Evolutionary conservation across 2,888 invertebrate species (phyloP).

Genomic region (Cephus nigrinus): DNA sequence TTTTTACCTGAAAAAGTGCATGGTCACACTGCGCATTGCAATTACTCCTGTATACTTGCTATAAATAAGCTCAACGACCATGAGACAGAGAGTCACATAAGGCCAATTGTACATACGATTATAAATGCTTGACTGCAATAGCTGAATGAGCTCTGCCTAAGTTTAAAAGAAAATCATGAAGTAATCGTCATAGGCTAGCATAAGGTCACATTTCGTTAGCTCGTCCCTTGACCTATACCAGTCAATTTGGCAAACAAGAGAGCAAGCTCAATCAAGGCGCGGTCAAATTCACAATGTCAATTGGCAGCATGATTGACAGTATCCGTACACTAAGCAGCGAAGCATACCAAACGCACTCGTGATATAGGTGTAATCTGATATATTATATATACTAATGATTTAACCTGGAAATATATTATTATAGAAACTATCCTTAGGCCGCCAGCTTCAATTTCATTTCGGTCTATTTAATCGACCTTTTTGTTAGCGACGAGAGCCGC

Average conservation of each 20-base stretch:
- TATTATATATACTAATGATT: not conserved
- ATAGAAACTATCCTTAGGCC: not conserved
- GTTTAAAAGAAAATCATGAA: not conserved
- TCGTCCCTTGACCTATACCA: slow-evolving; percentile 3
- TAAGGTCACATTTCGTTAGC: not conserved
- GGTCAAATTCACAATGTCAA: slow-evolving; percentile 41
- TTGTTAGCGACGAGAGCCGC: not conserved
- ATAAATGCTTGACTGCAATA: not conserved
- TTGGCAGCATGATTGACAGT: slow-evolving; percentile 44
- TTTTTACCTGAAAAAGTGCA: not conserved
- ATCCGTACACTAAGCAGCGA: slow-evolving; percentile 29
- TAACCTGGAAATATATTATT: not conserved
- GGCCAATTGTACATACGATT: not conserved
- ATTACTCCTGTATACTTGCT: not conserved
- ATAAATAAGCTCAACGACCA: not conserved
- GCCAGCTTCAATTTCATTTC: not conserved
- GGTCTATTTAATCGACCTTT: not conserved
- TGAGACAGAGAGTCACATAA: not conserved
- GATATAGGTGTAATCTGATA: slow-evolving; percentile 10
- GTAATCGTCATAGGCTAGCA: not conserved
- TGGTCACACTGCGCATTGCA: not conserved
- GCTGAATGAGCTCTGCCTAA: not conserved
- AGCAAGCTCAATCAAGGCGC: slow-evolving; percentile 14
- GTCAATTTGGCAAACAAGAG: slow-evolving; percentile 2
- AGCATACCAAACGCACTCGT: slow-evolving; percentile 23